Conservation (phyloP, 2,888 invertebrate species). For the Punctoribates punctum region DNA sequence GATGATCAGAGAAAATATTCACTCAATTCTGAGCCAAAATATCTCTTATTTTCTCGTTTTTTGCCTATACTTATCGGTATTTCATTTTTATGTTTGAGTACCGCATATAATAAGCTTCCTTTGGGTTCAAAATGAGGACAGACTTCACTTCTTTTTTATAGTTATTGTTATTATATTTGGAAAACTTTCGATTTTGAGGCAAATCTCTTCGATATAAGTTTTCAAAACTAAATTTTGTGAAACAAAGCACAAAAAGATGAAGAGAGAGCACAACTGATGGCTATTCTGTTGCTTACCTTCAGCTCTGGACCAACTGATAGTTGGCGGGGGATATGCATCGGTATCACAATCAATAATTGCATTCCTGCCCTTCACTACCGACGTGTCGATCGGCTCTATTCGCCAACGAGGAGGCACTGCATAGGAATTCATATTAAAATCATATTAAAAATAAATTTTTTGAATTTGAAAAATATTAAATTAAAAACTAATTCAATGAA, state of each 20-base stretch:
- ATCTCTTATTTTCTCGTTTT: not conserved
- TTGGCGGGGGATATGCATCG: constrained; percentile 48
- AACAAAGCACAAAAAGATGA: not conserved
- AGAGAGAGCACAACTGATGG: not conserved
- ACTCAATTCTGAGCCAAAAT: constrained; percentile 4
- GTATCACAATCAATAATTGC: constrained; percentile 49
- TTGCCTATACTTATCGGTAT: constrained; percentile 17
- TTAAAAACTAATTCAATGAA: not conserved
- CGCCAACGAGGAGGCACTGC: constrained; percentile 50
- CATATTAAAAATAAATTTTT: not conserved
- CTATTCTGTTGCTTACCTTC: constrained; percentile 27
- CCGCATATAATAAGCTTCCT: constrained; percentile 26
- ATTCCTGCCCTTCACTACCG: constrained; percentile 49
- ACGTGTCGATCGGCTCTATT: constrained; percentile 50
- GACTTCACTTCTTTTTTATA: constrained; percentile 2
- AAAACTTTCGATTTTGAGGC: not conserved
- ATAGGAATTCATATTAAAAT: constrained; percentile 17
- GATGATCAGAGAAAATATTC: constrained; percentile 28
- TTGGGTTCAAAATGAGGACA: not conserved
- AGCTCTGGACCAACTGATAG: constrained; percentile 48
- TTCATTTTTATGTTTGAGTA: constrained; percentile 26
- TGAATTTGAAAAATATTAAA: not conserved
- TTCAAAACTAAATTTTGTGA: not conserved
- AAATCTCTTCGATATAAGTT: constrained; percentile 17
- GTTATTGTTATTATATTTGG: constrained; percentile 25